These are phyloP conservation scores for Drosophila ohnishii DNA, from an alignment of 1,140 invertebrate species.

Conservation along the genomic window DNA sequence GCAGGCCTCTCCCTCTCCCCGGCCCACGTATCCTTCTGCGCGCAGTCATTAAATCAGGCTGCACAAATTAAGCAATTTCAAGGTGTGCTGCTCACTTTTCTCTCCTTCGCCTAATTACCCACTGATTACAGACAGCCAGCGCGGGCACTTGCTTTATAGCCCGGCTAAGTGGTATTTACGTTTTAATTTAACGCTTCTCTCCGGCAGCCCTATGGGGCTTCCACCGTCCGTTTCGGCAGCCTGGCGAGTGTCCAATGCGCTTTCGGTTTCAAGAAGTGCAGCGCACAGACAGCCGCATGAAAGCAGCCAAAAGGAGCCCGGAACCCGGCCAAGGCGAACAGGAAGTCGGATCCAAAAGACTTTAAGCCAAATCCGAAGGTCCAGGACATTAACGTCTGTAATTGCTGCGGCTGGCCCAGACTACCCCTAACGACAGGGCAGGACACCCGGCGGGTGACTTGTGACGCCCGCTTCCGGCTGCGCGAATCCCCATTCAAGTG, in stretches of 20 bases:
- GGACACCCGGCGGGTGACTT: conserved; percentile 18
- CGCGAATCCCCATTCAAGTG: conserved; percentile 70
- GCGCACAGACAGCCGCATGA: conserved; percentile 48
- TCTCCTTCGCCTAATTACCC: conserved; percentile 70
- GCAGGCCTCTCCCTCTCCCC: neutral
- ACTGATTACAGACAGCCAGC: conserved; percentile 64
- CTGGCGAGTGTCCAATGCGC: conserved; percentile 49
- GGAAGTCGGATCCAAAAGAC: conserved; percentile 61
- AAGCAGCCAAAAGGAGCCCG: conserved; percentile 38
- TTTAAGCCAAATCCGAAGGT: conserved; percentile 64
- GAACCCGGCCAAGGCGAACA: conserved; percentile 39
- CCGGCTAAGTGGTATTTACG: conserved; percentile 78
- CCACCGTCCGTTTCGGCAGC: neutral
- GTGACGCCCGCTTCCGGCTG: conserved; percentile 34
- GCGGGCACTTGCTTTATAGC: conserved; percentile 72
- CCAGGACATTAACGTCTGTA: conserved; percentile 68
- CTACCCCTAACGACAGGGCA: conserved; percentile 56
- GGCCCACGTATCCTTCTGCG: neutral
- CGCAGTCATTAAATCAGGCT: conserved; percentile 65
- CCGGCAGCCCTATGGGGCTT: conserved; percentile 7
- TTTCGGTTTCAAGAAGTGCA: conserved; percentile 76
- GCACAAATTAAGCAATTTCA: conserved; percentile 73
- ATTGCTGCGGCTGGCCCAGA: conserved; percentile 67
- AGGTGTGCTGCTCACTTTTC: conserved; percentile 60
- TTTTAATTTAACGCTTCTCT: conserved; percentile 79